These are phyloP conservation scores for Apostichopus californicus DNA, from an alignment of 35 echinoderm and acorn worm species.

Conservation along the genomic window DNA sequence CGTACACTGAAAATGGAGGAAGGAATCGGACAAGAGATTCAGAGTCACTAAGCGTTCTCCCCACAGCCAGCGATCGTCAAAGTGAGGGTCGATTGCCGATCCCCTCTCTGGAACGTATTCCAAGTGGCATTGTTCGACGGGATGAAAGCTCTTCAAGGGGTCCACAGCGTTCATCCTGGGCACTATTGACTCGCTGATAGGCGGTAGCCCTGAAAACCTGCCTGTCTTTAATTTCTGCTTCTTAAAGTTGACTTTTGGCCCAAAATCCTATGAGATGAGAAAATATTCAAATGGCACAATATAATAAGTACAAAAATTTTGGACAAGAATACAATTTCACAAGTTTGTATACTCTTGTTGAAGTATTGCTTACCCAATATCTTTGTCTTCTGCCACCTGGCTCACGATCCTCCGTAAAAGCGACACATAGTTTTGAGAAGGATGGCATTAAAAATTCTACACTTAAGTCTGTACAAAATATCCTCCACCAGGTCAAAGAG, in stretches of 20 bases:
- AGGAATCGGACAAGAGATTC: conserved; percentile 81
- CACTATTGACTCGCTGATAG: conserved; percentile 73
- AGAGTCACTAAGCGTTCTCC: conserved; percentile 88
- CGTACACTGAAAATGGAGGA: conserved; percentile 45
- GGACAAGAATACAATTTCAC: no score
- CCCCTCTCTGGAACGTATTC: conserved; percentile 86
- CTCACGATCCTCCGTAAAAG: no score
- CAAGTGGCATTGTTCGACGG: conserved; percentile 90
- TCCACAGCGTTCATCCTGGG: conserved; percentile 46
- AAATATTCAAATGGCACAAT: not conserved
- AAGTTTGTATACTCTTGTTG: no score
- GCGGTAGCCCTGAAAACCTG: conserved; percentile 76
- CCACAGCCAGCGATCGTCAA: conserved; percentile 96
- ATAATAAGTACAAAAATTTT: not conserved
- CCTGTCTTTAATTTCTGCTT: conserved; percentile 71
- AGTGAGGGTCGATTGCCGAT: conserved; percentile 90
- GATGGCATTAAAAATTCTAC: no score
- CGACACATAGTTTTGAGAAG: no score
- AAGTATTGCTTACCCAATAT: no score
- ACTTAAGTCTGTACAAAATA: not conserved
- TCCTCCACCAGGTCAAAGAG: no score
- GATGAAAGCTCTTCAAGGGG: conserved; percentile 55
- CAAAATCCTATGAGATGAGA: conserved; percentile 78
- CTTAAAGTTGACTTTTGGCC: conserved; percentile 96
- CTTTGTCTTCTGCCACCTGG: no score